Conservation (phyloP, 2,888 invertebrate species). For the Agonopterix heracliana region DNA sequence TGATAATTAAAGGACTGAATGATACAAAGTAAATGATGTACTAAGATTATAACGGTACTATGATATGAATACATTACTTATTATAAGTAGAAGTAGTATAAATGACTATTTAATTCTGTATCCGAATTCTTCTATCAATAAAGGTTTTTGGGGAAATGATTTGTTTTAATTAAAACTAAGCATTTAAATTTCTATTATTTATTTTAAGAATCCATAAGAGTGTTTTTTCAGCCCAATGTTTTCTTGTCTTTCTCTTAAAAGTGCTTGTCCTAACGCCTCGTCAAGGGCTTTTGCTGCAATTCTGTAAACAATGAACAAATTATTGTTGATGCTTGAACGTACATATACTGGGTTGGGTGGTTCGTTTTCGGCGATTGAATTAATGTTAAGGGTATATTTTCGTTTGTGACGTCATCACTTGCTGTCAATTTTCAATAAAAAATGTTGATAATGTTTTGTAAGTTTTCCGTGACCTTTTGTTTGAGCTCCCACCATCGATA, state of each 20-base stretch:
- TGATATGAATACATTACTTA: background rate
- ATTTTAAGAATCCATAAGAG: constrained; percentile 76
- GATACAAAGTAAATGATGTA: constrained; percentile 20
- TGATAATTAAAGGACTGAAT: background rate
- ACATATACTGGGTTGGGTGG: background rate
- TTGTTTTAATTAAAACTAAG: constrained; percentile 13
- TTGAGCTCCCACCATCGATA: no score
- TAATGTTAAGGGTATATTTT: no score
- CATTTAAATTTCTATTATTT: constrained; percentile 23
- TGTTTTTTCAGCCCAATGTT: constrained; percentile 51
- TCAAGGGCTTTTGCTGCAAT: constrained; percentile 80
- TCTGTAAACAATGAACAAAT: constrained; percentile 35
- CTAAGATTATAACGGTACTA: constrained; percentile 24
- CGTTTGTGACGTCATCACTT: no score
- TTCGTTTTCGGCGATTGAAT: background rate
- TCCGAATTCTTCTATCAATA: constrained; percentile 24
- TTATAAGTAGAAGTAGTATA: background rate
- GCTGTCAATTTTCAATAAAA: no score
- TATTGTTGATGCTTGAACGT: no score
- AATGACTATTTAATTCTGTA: background rate
- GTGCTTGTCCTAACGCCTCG: constrained; percentile 77
- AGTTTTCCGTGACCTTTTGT: no score
- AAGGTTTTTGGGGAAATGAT: constrained; percentile 18
- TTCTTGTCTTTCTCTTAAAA: constrained; percentile 74
- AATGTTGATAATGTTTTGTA: no score